Conservation (phyloP, 2,113 vertebrate genomes). For the Poeciliopsis retropinna region DNA sequence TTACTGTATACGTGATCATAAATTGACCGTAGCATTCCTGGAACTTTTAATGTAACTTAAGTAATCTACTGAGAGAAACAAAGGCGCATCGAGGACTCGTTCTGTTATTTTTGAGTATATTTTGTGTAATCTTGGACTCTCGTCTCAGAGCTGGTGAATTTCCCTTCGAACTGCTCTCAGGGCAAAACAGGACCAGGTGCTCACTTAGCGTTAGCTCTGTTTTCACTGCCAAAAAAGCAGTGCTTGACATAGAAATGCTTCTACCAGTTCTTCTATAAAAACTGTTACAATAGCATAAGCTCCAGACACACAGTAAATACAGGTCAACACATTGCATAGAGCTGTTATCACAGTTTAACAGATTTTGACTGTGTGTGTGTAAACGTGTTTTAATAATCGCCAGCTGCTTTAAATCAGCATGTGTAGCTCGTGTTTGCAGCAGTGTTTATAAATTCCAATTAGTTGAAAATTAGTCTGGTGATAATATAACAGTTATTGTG, state of each 20-base stretch:
- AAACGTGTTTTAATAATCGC: not conserved
- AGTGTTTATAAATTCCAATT: not conserved
- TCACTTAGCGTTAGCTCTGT: not conserved
- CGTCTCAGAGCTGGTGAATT: not conserved
- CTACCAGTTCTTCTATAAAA: not conserved
- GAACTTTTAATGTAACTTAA: conserved; percentile 21
- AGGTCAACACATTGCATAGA: not conserved
- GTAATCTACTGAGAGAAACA: conserved; percentile 12
- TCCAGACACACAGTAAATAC: not conserved
- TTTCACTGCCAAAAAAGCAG: not conserved
- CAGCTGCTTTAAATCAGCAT: not conserved
- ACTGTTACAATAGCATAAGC: not conserved
- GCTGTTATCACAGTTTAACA: not conserved
- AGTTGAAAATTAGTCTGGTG: not conserved
- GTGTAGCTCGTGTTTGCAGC: not conserved
- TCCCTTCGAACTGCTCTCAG: not conserved
- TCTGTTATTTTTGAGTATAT: not conserved
- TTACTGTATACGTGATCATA: conserved; percentile 12
- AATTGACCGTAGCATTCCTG: conserved; percentile 33
- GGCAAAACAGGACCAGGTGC: not conserved
- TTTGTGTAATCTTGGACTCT: not conserved
- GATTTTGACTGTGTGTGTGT: not conserved
- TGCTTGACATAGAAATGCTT: not conserved
- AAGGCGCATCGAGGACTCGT: not conserved
- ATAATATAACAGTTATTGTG: not conserved